Percentiles rank a stretch among this genome's conserved stretches.
phyloP scores from a whole-genome alignment of 2,888 invertebrate genomes.

The Nemotelus pantherinus region DNA sequence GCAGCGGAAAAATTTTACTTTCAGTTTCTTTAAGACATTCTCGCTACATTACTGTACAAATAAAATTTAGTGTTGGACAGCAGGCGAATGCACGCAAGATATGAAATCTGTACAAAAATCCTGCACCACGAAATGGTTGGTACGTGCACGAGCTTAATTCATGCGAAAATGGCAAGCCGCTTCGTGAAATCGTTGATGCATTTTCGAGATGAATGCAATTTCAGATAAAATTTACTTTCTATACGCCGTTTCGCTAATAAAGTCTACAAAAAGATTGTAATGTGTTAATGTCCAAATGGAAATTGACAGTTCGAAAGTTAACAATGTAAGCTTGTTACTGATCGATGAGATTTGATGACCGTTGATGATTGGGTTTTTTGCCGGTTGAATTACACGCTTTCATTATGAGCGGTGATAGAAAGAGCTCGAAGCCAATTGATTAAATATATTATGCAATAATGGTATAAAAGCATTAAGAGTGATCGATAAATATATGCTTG shows the following conservation, averaged over 20 bases:
- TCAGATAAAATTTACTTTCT: conserved; percentile 21
- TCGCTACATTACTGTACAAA: no score
- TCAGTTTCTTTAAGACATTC: not conserved
- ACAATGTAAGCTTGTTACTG: not conserved
- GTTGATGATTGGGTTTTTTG: not conserved
- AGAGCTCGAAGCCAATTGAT: no score
- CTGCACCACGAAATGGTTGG: no score
- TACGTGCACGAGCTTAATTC: no score
- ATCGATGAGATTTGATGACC: not conserved
- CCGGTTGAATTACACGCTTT: not conserved
- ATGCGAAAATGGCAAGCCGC: not conserved
- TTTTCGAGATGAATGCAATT: conserved; percentile 7
- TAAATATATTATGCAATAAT: no score
- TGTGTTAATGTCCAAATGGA: not conserved
- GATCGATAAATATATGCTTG: no score
- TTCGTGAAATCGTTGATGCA: not conserved
- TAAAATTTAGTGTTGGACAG: no score
- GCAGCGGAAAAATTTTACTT: conserved; percentile 9
- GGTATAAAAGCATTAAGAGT: no score
- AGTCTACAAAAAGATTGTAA: not conserved
- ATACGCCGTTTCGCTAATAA: not conserved
- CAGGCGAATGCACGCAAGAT: no score
- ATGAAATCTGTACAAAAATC: no score
- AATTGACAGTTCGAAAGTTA: not conserved
- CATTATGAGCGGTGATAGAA: no score